Evolutionary conservation across 2,113 vertebrate genomes (phyloP).

Genomic region (Plecturocebus donacophilus): DNA sequence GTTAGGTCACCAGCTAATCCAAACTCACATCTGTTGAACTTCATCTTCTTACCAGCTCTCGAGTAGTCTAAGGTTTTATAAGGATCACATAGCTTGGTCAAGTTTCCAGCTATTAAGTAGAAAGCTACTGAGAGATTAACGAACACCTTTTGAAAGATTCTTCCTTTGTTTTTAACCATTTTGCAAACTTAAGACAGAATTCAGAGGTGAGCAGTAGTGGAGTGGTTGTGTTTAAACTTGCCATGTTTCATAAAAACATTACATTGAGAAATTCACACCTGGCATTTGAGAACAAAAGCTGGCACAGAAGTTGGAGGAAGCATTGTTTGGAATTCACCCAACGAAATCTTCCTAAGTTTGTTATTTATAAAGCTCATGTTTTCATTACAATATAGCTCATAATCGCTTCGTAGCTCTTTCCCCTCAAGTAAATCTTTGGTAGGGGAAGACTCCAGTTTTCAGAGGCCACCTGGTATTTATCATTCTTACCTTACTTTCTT

Average conservation of each 20-base stretch:
- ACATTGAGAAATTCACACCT: conserved; percentile 23
- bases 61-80: conserved; percentile 26
- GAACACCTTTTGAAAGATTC: background rate
- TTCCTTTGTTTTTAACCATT: background rate
- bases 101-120: conserved; percentile 33
- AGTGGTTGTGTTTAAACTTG: conserved; percentile 51
- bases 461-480: background rate
- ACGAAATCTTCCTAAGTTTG: background rate
- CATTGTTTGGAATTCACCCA: conserved; percentile 19
- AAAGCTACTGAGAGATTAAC: conserved; percentile 24
- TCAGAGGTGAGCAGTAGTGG: background rate
- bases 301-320: conserved; percentile 18
- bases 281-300: conserved; percentile 45
- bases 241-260: background rate
- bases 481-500: background rate
- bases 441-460: background rate
- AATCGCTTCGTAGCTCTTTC: background rate
- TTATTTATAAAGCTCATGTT: conserved; percentile 37
- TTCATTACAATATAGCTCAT: conserved; percentile 26
- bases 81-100: conserved; percentile 41
- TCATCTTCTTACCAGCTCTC: conserved; percentile 29
- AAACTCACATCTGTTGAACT: conserved; percentile 7
- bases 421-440: background rate
- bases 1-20: conserved; percentile 60
- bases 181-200: background rate